Evolutionary conservation across 2,113 vertebrate genomes (phyloP).

Genomic region (Oceanodroma tethys): DNA sequence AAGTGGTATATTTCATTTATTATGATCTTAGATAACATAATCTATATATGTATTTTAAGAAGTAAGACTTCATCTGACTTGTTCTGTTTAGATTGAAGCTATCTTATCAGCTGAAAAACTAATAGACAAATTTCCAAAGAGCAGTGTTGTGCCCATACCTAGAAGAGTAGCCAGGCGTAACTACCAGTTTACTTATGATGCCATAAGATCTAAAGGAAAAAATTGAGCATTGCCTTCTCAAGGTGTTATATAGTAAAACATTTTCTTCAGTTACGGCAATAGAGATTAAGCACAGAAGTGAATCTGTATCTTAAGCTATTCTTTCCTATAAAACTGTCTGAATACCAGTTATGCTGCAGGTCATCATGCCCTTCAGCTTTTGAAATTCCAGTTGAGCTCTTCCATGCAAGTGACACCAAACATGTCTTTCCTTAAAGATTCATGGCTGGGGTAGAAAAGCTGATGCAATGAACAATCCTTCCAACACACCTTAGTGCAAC

Average conservation of each 20-base stretch:
- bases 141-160: neutral
- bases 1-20: neutral
- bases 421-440: neutral
- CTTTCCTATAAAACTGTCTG: neutral
- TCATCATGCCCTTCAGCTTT: neutral
- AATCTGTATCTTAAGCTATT: neutral
- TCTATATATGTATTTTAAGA: neutral
- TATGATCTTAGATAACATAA: neutral
- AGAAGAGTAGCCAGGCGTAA: neutral
- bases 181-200: neutral
- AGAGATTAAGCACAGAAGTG: neutral
- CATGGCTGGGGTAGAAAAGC: neutral
- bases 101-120: neutral
- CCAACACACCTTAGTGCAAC: neutral
- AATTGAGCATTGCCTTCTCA: neutral
- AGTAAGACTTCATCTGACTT: neutral
- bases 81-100: neutral
- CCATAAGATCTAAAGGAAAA: neutral
- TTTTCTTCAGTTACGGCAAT: fast-evolving
- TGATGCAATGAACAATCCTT: neutral
- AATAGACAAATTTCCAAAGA: neutral
- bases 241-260: neutral
- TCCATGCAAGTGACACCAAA: neutral
- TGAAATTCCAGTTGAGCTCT: neutral
- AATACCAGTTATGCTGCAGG: neutral